Conservation (phyloP, 2,888 invertebrate genomes). For the Alcis repandata region DNA sequence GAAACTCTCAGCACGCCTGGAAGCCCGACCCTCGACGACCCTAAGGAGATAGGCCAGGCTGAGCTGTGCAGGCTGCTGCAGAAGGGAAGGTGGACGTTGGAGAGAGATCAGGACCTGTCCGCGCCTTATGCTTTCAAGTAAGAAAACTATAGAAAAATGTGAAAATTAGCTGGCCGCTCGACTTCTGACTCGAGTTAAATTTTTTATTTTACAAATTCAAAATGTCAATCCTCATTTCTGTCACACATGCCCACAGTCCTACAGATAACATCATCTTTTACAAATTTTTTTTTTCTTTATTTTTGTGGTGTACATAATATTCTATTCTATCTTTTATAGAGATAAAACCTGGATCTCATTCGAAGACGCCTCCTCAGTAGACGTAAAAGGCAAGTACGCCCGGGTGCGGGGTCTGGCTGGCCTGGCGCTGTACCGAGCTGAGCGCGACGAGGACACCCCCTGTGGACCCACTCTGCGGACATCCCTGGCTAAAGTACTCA, state of each 20-base stretch:
- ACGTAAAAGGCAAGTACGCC: conserved; percentile 92
- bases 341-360: conserved; percentile 91
- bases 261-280: no score
- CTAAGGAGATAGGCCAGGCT: conserved; percentile 85
- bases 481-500: conserved; percentile 83
- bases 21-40: conserved; percentile 87
- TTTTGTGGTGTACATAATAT: no score
- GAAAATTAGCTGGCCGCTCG: no score
- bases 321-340: conserved; percentile 62
- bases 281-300: no score
- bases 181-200: no score
- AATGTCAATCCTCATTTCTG: no score
- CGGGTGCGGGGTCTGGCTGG: conserved; percentile 91
- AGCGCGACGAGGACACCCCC: conserved; percentile 85
- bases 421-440: conserved; percentile 86
- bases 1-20: conserved; percentile 89
- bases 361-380: conserved; percentile 90
- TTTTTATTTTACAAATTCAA: no score
- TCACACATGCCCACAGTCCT: no score
- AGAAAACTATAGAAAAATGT: conserved; percentile 44
- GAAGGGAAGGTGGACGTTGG: conserved; percentile 90
- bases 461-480: conserved; percentile 83
- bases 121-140: conserved; percentile 91
- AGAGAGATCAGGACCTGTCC: conserved; percentile 92
- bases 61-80: conserved; percentile 87